These are phyloP conservation scores for Harmothoe impar DNA, from an alignment of 2,888 invertebrate species.

Conservation along the genomic window DNA sequence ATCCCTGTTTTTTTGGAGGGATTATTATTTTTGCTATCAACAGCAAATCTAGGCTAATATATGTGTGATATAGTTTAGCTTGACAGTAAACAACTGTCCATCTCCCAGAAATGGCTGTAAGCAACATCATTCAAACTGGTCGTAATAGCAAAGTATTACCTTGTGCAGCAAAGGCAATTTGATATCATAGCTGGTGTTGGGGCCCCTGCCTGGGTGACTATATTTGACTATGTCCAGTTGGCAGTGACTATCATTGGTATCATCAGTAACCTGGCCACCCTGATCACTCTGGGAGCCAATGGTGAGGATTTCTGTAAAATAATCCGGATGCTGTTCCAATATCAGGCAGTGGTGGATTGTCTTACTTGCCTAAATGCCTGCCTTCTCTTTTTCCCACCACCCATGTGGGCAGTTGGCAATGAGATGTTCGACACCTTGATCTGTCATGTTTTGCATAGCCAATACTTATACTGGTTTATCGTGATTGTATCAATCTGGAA, in stretches of 20 bases:
- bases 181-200: too few species aligned
- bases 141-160: too few species aligned
- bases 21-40: too few species aligned
- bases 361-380: background rate
- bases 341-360: conserved; percentile 45
- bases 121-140: too few species aligned
- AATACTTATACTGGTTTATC: conserved; percentile 34
- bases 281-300: too few species aligned
- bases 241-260: conserved; percentile 17
- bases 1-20: too few species aligned
- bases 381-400: background rate
- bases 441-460: conserved; percentile 55
- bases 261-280: background rate
- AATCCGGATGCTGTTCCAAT: conserved; percentile 36
- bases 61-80: too few species aligned
- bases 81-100: too few species aligned
- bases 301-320: conserved; percentile 29
- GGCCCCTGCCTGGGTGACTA: background rate
- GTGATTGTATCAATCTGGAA: background rate
- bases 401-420: background rate
- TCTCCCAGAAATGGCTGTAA: too few species aligned
- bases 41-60: too few species aligned
- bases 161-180: too few species aligned
- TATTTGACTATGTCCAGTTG: conserved; percentile 5
- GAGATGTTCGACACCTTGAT: background rate